Evolutionary conservation across 1,140 invertebrate genomes (phyloP).

Genomic region (Himalopsyche phryganea): DNA sequence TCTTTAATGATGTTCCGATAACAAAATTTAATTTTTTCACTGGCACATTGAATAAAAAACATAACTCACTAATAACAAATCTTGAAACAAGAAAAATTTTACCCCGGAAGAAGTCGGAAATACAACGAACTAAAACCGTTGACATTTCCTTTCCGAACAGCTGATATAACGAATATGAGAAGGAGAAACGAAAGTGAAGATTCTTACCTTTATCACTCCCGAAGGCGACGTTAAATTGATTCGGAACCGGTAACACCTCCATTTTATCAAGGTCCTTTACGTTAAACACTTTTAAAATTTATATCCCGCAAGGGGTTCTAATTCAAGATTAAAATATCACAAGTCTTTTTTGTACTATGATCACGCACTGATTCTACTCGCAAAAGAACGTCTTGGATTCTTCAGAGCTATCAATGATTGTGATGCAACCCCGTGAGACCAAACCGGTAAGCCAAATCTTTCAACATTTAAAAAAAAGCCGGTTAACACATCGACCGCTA

Average conservation of each 20-base stretch:
- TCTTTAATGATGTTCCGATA: background rate
- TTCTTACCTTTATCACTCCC: slow-evolving; percentile 53
- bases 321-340: slow-evolving; percentile 48
- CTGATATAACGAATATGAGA: background rate
- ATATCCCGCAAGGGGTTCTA: slow-evolving; percentile 43
- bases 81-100: background rate
- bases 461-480: slow-evolving; percentile 4
- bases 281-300: slow-evolving; percentile 52
- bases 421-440: too few species aligned
- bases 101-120: background rate
- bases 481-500: slow-evolving; percentile 18
- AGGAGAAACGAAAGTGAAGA: background rate
- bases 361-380: slow-evolving; percentile 43
- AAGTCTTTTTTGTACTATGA: slow-evolving; percentile 52
- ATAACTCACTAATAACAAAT: background rate
- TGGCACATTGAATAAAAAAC: background rate
- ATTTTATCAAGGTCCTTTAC: slow-evolving; percentile 55
- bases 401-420: too few species aligned
- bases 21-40: background rate
- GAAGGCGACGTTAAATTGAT: slow-evolving; percentile 53
- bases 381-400: slow-evolving; percentile 15
- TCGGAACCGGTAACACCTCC: slow-evolving; percentile 53
- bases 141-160: background rate
- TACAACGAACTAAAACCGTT: background rate
- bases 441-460: slow-evolving; percentile 1